A percentile compares a stretch with the other conserved stretches of the same genome.
These are phyloP conservation scores for Acrobasis repandana DNA, from an alignment of 2,888 invertebrate genomes.

Conservation along the genomic window DNA sequence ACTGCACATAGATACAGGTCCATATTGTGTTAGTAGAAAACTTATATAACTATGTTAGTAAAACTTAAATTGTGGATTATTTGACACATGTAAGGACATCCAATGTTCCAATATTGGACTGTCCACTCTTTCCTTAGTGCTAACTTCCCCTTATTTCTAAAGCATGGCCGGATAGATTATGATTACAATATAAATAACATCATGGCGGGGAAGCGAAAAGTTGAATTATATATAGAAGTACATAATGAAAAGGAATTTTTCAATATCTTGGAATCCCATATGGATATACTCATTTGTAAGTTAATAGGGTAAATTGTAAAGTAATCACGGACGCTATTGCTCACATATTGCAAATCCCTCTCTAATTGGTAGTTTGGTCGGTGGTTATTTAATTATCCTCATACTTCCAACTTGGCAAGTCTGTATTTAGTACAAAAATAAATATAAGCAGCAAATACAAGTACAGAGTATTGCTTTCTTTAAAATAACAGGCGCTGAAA, in stretches of 20 bases:
- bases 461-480: not conserved
- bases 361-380: too few species aligned
- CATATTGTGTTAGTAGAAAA: too few species aligned
- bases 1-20: too few species aligned
- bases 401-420: too few species aligned
- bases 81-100: too few species aligned
- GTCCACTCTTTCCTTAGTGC: too few species aligned
- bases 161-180: constrained; percentile 33
- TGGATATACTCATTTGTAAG: constrained; percentile 65
- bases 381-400: too few species aligned
- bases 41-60: too few species aligned
- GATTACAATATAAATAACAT: constrained; percentile 24
- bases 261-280: constrained; percentile 44
- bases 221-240: constrained; percentile 62
- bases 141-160: not conserved
- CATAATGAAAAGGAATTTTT: constrained; percentile 62
- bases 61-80: too few species aligned
- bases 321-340: not conserved
- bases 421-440: not conserved
- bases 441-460: too few species aligned
- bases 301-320: constrained; percentile 26
- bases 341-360: too few species aligned
- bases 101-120: too few species aligned
- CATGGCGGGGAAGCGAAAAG: constrained; percentile 52
- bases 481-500: constrained; percentile 59